Evolutionary conservation across 2,888 invertebrate genomes (phyloP), one percentile per base, ranked within the genome.

Genomic region (Carpatolechia fugitivella): DNA sequence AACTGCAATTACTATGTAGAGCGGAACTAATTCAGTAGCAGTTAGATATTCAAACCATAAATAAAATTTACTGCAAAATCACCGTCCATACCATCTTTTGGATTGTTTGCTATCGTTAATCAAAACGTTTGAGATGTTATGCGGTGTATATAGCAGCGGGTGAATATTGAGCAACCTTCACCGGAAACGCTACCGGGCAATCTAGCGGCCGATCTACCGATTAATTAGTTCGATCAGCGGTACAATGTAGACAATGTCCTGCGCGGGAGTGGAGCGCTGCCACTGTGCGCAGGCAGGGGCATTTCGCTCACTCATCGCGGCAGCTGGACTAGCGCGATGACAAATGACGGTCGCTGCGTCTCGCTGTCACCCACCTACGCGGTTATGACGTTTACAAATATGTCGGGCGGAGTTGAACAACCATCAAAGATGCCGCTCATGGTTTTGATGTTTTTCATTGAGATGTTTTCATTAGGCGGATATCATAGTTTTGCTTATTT

Each of bases 131-230:
- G 70, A 72, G 71, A 74, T 61, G 69, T 63, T 72, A 64, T 74
- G 71, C 71, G 72, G 65, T 66, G 68, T 70, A 72, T 75, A 76
- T 72, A 74, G 74, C 65, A 68, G 68, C 68, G 70, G 72, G 75
- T 82, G 84, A 80, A 84, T 86, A 85, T 85, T 82, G 85, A 83
- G 76, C 80, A 85, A 83, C 86, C 79, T 80, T 81, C 85, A 78
- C 89, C 88, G 90, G 90, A 90, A 89, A 85, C 69, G 87, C 85
- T 84, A 82, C 86, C 72, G 85, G 80, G 66, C 79, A 82, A 90
- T 89, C 89, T 81, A 81, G 74, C 74, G 64, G 66, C 63, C 80
- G 82, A 89, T 89, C 88, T 86, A 78, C 76, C 82, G 84, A 83
- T 88, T 89, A 89, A 90, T 90, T 90, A 86, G 85, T 79, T 76